These are phyloP conservation scores for Isurus oxyrinchus DNA, from an alignment of 2,113 vertebrate genomes.

Conservation along the genomic window DNA sequence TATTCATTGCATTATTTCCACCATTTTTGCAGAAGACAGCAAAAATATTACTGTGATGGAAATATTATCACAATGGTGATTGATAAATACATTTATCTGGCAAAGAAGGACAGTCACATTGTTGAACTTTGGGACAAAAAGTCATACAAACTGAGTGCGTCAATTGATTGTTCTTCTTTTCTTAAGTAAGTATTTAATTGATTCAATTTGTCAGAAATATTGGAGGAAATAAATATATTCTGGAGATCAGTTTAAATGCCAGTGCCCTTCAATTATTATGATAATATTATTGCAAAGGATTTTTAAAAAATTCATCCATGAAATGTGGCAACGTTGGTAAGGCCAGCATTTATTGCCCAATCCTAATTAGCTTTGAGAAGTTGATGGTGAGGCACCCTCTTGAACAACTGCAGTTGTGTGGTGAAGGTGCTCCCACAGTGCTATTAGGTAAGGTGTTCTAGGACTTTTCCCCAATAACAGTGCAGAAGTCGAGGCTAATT, in stretches of 20 bases:
- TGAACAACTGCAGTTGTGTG: background rate
- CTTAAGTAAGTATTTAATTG: constrained; percentile 61
- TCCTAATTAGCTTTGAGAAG: background rate
- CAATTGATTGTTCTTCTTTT: constrained; percentile 77
- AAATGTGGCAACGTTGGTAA: background rate
- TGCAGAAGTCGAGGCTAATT: background rate
- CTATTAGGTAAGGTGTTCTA: background rate
- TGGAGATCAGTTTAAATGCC: background rate
- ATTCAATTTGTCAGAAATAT: background rate
- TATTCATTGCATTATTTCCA: background rate
- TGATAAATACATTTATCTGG: constrained; percentile 78
- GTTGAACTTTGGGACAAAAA: constrained; percentile 93
- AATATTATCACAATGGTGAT: constrained; percentile 79
- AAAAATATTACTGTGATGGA: constrained; percentile 59
- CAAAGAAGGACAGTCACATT: constrained; percentile 73
- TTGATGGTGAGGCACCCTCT: background rate
- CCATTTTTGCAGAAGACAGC: constrained; percentile 59
- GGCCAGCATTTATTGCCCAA: background rate
- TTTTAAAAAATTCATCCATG: background rate
- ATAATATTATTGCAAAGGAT: background rate
- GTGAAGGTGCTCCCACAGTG: background rate
- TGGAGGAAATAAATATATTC: background rate
- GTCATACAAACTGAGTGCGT: constrained; percentile 72
- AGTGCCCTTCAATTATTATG: background rate
- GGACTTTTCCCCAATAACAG: background rate